A percentile compares a stretch with the other conserved stretches of the same genome.
These are phyloP conservation scores for Strigamia crassipes DNA, from an alignment of 2,888 invertebrate species.

Conservation along the genomic window DNA sequence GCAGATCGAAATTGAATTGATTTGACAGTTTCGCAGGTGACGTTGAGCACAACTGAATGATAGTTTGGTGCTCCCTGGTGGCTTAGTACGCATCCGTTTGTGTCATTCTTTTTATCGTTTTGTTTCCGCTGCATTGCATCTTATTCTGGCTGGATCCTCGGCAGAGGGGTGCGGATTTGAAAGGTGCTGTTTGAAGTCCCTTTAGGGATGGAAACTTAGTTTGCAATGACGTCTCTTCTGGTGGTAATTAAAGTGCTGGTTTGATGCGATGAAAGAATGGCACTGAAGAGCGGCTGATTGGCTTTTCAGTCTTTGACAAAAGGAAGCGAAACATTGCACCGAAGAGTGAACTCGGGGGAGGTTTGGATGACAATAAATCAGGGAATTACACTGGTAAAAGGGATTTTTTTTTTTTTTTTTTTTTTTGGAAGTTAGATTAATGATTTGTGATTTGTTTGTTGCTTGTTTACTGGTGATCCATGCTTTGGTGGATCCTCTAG, in stretches of 20 bases:
- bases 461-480: too few relatives aligned
- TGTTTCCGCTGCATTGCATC: conserved; percentile 18
- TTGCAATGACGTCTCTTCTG: not conserved
- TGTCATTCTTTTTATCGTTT: conserved; percentile 30
- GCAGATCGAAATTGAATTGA: not conserved
- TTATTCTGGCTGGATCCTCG: not conserved
- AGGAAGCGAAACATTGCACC: not conserved
- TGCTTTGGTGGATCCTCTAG: too few relatives aligned
- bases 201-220: conserved; percentile 14
- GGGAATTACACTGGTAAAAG: not conserved
- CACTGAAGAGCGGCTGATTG: conserved; percentile 17
- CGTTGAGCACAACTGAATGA: not conserved
- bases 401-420: too few relatives aligned
- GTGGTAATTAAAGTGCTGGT: not conserved
- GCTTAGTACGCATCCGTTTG: not conserved
- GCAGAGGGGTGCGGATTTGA: not conserved
- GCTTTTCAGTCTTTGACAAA: not conserved
- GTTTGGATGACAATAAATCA: not conserved
- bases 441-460: not conserved
- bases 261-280: conserved; percentile 26
- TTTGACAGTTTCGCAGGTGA: conserved; percentile 8
- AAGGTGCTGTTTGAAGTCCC: conserved; percentile 5
- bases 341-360: not conserved
- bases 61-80: not conserved
- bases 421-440: not conserved